phyloP scores from a whole-genome alignment of 2,113 vertebrate species.

The Chaetops frenatus region DNA sequence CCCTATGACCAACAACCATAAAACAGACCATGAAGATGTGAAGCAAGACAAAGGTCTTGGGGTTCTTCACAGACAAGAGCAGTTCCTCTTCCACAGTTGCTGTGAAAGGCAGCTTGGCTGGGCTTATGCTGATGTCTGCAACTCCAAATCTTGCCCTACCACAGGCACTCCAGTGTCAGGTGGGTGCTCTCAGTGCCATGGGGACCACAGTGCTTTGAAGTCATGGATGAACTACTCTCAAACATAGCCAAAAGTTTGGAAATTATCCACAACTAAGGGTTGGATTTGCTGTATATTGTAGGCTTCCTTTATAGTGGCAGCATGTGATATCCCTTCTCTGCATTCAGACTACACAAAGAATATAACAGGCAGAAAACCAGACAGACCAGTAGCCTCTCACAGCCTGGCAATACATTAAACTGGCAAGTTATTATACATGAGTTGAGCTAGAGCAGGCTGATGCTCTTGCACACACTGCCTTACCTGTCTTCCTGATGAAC shows the following conservation, averaged over 20 bases:
- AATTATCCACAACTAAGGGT: not conserved
- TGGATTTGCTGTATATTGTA: not conserved
- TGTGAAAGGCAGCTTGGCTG: not conserved
- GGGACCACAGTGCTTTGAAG: not conserved
- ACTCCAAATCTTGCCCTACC: not conserved
- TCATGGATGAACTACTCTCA: not conserved
- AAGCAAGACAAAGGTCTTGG: not conserved
- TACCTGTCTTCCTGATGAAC: not conserved
- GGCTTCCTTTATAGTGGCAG: not conserved
- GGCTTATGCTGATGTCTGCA: not conserved
- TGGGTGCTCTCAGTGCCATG: not conserved
- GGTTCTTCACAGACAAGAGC: not conserved
- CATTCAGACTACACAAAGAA: not conserved
- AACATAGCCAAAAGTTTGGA: not conserved
- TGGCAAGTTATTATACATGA: not conserved
- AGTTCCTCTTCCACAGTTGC: not conserved
- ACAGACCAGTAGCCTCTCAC: not conserved
- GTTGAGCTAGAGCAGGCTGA: not conserved
- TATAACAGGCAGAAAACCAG: not conserved
- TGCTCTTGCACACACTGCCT: not conserved
- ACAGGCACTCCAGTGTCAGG: not conserved
- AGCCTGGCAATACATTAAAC: not conserved
- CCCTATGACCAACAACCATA: not conserved
- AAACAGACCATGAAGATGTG: not conserved
- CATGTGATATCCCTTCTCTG: not conserved